Evolutionary conservation across 2,113 vertebrate species (phyloP).

Genomic region (Tachuris rubrigastra): DNA sequence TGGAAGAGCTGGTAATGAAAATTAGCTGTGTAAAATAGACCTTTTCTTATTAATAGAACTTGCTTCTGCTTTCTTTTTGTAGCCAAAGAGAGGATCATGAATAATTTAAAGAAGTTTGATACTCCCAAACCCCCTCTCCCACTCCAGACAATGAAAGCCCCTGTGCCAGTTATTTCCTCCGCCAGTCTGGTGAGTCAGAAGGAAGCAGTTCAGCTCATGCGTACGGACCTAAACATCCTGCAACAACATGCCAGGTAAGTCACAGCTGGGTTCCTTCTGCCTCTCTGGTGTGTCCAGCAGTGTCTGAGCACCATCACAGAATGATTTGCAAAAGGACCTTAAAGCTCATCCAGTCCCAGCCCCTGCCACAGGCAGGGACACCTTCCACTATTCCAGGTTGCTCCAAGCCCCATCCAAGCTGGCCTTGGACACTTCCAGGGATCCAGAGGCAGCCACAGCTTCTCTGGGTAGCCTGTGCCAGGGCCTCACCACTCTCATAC

Average conservation of each 20-base stretch:
- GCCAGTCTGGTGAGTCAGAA: constrained; percentile 78
- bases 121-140: constrained; percentile 75
- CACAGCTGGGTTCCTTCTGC: neutral
- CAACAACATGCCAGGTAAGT: constrained; percentile 90
- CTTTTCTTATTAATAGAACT: neutral
- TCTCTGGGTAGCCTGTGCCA: neutral
- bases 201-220: constrained; percentile 79
- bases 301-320: neutral
- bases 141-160: constrained; percentile 78
- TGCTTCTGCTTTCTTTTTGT: neutral
- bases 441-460: neutral
- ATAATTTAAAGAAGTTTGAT: constrained; percentile 87
- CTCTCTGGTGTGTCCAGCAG: neutral
- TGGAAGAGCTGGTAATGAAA: neutral
- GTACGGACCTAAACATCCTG: constrained; percentile 80
- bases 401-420: accelerated
- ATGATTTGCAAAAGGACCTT: neutral
- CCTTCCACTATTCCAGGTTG: accelerated
- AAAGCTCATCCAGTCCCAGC: neutral
- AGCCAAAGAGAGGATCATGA: constrained; percentile 89
- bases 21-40: neutral
- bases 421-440: neutral
- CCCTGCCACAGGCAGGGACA: too few relatives aligned
- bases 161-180: constrained; percentile 84
- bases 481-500: accelerated